Conservation (phyloP, 2,797 vertebrate species). For the Darevskia mixta region DNA sequence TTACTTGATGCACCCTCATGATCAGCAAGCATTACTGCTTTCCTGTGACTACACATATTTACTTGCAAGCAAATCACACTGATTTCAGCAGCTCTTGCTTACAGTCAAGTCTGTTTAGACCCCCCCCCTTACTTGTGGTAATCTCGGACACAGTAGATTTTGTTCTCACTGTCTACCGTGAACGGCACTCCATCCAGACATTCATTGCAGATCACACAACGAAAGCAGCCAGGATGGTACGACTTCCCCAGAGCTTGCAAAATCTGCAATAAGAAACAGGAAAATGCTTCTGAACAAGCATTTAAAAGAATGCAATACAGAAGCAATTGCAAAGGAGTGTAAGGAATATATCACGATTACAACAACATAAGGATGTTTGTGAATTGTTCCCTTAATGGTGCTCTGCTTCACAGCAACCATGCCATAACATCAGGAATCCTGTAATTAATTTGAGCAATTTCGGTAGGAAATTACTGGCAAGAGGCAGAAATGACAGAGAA, state of each 20-base stretch:
- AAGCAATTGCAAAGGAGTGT: background rate
- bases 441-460: background rate
- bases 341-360: background rate
- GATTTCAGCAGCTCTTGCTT: background rate
- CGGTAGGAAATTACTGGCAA: too few relatives aligned
- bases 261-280: conserved; percentile 82
- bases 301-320: background rate
- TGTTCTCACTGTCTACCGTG: conserved; percentile 95
- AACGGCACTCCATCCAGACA: conserved; percentile 97
- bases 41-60: background rate
- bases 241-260: conserved; percentile 96
- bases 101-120: background rate
- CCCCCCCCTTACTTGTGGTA: conserved; percentile 90
- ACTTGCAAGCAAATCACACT: background rate
- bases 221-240: conserved; percentile 96
- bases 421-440: background rate
- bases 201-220: conserved; percentile 94
- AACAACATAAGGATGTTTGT: background rate
- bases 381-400: background rate
- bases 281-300: conserved; percentile 15
- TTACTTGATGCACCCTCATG: background rate
- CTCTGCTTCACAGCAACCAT: background rate
- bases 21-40: conserved; percentile 5
- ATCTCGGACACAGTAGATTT: conserved; percentile 97
- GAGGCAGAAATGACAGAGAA: background rate